Conservation (phyloP, 2,113 vertebrate genomes). For the Actenoides hombroni region DNA sequence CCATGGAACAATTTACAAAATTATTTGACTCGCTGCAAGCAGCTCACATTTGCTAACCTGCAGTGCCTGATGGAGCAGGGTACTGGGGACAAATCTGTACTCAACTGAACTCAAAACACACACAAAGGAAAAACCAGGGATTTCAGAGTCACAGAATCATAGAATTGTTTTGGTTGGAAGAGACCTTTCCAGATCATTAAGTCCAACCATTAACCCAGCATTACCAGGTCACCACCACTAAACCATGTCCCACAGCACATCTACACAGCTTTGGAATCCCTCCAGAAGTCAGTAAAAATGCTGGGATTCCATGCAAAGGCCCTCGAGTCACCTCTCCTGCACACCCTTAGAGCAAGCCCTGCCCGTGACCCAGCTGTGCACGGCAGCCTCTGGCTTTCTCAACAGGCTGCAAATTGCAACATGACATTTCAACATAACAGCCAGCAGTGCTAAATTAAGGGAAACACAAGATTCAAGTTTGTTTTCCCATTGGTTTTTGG, state of each 20-base stretch:
- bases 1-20: background rate
- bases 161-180: background rate
- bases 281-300: background rate
- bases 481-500: background rate
- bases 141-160: background rate
- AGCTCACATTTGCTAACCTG: background rate
- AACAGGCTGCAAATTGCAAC: background rate
- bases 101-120: background rate
- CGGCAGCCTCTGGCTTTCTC: background rate
- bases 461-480: background rate
- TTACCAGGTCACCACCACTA: background rate
- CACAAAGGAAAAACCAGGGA: background rate
- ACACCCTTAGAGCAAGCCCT: background rate
- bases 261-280: background rate
- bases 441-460: background rate
- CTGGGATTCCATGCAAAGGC: background rate
- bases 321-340: background rate
- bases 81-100: background rate
- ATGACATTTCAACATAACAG: background rate
- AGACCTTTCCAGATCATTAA: background rate
- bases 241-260: background rate
- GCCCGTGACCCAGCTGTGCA: background rate
- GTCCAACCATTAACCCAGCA: background rate
- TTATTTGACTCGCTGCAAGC: background rate
- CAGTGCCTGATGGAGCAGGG: rapidly evolving